phyloP scores from a whole-genome alignment of 2,797 vertebrate species.

The Orestias chungarensis region DNA sequence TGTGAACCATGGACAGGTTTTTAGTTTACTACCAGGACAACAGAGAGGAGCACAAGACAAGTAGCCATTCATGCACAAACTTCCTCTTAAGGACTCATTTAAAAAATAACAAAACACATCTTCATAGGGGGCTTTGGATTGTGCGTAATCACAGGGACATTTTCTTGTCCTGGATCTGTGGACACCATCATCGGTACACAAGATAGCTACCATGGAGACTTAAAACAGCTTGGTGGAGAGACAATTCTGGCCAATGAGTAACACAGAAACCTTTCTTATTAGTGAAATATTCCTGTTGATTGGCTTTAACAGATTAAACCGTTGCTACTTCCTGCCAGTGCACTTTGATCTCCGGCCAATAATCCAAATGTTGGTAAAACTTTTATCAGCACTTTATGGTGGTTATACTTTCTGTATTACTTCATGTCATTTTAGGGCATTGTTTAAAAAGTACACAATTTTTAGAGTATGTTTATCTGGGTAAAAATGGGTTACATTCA shows the following conservation, averaged over 20 bases:
- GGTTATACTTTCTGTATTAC: no score
- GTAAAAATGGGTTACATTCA: no score
- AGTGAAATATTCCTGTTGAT: background rate
- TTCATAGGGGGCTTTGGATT: background rate
- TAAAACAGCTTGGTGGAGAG: no score
- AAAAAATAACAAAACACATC: background rate
- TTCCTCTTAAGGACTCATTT: background rate
- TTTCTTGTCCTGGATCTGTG: background rate
- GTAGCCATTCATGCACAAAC: background rate
- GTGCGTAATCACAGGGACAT: background rate
- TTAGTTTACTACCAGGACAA: background rate
- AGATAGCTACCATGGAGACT: background rate
- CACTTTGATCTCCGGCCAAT: background rate
- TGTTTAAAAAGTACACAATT: no score
- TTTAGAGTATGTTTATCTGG: no score
- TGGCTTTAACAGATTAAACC: background rate
- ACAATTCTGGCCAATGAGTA: no score
- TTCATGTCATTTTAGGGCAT: no score
- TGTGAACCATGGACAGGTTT: background rate
- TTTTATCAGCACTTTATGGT: no score
- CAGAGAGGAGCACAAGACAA: background rate
- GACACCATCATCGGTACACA: background rate
- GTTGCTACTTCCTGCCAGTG: background rate
- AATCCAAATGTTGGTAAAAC: background rate
- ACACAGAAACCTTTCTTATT: background rate